Conservation (phyloP, 1,140 invertebrate species). For the Piezodorus guildinii region DNA sequence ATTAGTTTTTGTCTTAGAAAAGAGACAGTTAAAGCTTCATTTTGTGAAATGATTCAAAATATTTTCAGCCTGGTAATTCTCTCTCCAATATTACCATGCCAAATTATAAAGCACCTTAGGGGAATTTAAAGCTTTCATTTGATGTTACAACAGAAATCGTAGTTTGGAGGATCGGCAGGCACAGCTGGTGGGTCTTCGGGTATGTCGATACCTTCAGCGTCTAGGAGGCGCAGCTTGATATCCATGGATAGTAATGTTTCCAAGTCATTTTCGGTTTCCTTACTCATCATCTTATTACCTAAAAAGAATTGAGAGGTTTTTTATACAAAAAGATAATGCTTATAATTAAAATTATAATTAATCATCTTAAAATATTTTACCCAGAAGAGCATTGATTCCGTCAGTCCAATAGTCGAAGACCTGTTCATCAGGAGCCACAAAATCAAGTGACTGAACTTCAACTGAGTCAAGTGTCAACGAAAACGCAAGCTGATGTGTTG, state of each 20-base stretch:
- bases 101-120: neutral
- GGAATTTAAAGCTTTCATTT: neutral
- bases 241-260: slow-evolving; percentile 91
- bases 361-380: slow-evolving; percentile 32
- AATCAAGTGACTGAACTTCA: slow-evolving; percentile 63
- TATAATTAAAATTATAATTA: neutral
- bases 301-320: slow-evolving; percentile 25
- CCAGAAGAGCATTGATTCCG: slow-evolving; percentile 82
- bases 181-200: slow-evolving; percentile 83
- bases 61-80: no score
- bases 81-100: no score
- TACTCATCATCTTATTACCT: slow-evolving; percentile 80
- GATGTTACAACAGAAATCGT: slow-evolving; percentile 57
- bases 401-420: slow-evolving; percentile 92
- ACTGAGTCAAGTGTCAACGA: slow-evolving; percentile 73
- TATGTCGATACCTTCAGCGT: slow-evolving; percentile 89
- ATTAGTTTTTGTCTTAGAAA: no score
- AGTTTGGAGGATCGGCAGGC: slow-evolving; percentile 76
- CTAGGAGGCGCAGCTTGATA: slow-evolving; percentile 83
- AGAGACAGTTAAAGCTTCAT: no score
- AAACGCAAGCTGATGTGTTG: slow-evolving; percentile 72
- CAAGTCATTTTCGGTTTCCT: slow-evolving; percentile 77
- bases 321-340: neutral
- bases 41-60: no score
- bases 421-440: slow-evolving; percentile 82